A percentile compares a stretch with the other conserved stretches of the same genome.
Conservation (phyloP, 1,140 invertebrate genomes). For the Aricia agestis region DNA sequence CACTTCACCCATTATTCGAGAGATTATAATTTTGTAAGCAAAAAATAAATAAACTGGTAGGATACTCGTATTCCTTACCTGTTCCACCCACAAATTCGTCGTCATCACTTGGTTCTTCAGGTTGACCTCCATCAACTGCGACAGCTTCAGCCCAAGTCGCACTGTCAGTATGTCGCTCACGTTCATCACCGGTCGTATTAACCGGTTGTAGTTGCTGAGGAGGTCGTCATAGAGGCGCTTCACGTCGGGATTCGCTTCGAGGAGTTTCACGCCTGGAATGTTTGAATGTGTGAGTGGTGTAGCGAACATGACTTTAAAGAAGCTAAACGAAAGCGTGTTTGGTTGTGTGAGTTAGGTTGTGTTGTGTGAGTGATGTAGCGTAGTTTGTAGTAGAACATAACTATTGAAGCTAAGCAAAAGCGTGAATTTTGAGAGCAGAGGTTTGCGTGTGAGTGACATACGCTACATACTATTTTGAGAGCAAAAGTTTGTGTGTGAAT, state of each 20-base stretch:
- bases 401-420: too few relatives aligned
- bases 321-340: too few relatives aligned
- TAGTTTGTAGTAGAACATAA: too few relatives aligned
- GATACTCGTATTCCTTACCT: constrained; percentile 79
- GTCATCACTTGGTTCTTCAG: constrained; percentile 97
- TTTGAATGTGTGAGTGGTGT: background rate
- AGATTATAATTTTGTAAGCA: too few relatives aligned
- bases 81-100: constrained; percentile 95
- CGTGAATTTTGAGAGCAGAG: too few relatives aligned
- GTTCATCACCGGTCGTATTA: constrained; percentile 96
- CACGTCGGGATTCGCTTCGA: constrained; percentile 91
- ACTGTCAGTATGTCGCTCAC: constrained; percentile 96
- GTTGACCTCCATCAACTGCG: constrained; percentile 97
- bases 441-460: too few relatives aligned
- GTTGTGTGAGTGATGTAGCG: too few relatives aligned
- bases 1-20: too few relatives aligned
- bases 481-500: constrained; percentile 70
- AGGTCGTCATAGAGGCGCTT: constrained; percentile 95
- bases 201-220: constrained; percentile 96
- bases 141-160: constrained; percentile 92
- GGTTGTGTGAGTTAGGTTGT: too few relatives aligned
- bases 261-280: constrained; percentile 56
- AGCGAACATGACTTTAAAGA: too few relatives aligned
- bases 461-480: too few relatives aligned
- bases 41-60: too few relatives aligned